Evolutionary conservation across 1,140 invertebrate genomes (phyloP).

Genomic region (Popillia japonica): DNA sequence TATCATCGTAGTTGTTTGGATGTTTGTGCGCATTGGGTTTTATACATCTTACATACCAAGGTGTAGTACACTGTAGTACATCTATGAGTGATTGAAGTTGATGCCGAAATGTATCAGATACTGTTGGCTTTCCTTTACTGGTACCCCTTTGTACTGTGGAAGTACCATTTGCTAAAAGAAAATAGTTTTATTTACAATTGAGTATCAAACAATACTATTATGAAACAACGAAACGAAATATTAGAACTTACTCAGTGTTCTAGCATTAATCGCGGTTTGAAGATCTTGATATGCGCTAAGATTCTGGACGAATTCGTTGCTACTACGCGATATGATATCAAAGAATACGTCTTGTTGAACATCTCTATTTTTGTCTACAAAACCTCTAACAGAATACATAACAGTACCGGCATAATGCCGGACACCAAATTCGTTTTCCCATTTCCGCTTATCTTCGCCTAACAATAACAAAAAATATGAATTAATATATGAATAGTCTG

Average conservation of each 20-base stretch:
- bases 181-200: background rate
- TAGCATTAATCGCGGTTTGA: slow-evolving; percentile 57
- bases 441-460: slow-evolving; percentile 78
- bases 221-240: background rate
- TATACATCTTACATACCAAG: slow-evolving; percentile 96
- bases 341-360: slow-evolving; percentile 96
- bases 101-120: slow-evolving; percentile 91
- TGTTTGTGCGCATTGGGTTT: slow-evolving; percentile 92
- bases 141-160: slow-evolving; percentile 84
- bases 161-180: slow-evolving; percentile 59
- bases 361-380: slow-evolving; percentile 97
- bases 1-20: slow-evolving; percentile 83
- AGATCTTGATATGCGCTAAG: slow-evolving; percentile 82
- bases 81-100: slow-evolving; percentile 92
- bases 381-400: slow-evolving; percentile 90
- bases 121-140: slow-evolving; percentile 90
- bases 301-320: slow-evolving; percentile 87
- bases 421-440: slow-evolving; percentile 93
- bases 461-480: slow-evolving; percentile 41
- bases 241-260: slow-evolving; percentile 52
- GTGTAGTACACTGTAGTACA: slow-evolving; percentile 88
- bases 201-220: background rate
- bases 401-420: slow-evolving; percentile 96
- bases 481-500: too few relatives aligned
- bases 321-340: slow-evolving; percentile 87